Conservation (phyloP, 2,797 vertebrate genomes). For the Varecia variegata region DNA sequence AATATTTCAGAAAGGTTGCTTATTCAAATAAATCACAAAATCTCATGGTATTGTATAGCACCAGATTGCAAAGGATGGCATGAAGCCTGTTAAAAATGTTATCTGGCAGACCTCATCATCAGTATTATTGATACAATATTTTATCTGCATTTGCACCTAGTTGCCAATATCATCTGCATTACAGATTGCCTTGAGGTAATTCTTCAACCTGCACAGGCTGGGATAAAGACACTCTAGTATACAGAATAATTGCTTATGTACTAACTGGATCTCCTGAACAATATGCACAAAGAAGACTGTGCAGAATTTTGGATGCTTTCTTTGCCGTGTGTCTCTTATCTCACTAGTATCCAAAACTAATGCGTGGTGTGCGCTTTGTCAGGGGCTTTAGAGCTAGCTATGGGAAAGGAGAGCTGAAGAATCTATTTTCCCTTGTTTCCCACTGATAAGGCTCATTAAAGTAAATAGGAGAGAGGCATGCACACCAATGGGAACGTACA, state of each 20-base stretch:
- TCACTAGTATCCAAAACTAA: conserved; percentile 50
- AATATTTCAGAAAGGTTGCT: conserved; percentile 70
- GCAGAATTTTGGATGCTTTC: conserved; percentile 53
- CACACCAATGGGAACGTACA: neutral
- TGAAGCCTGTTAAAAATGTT: conserved; percentile 70
- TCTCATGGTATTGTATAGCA: conserved; percentile 59
- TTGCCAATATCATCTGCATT: conserved; percentile 70
- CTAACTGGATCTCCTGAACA: conserved; percentile 22
- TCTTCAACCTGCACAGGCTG: neutral
- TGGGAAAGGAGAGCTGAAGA: neutral
- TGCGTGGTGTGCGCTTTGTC: neutral
- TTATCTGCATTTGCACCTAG: conserved; percentile 70
- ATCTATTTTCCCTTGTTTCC: conserved; percentile 36
- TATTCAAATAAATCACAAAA: conserved; percentile 71
- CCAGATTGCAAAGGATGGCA: conserved; percentile 63
- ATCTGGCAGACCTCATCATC: conserved; percentile 53
- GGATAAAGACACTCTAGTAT: conserved; percentile 6
- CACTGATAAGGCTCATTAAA: conserved; percentile 61
- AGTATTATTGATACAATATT: conserved; percentile 70
- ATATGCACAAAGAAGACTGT: conserved; percentile 38
- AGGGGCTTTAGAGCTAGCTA: neutral
- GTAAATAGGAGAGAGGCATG: neutral
- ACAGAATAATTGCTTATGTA: conserved; percentile 54
- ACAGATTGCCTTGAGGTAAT: conserved; percentile 65
- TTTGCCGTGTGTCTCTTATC: conserved; percentile 27